These are phyloP conservation scores for Clarias pachynema DNA, from an alignment of 2,797 vertebrate genomes.

Conservation along the genomic window DNA sequence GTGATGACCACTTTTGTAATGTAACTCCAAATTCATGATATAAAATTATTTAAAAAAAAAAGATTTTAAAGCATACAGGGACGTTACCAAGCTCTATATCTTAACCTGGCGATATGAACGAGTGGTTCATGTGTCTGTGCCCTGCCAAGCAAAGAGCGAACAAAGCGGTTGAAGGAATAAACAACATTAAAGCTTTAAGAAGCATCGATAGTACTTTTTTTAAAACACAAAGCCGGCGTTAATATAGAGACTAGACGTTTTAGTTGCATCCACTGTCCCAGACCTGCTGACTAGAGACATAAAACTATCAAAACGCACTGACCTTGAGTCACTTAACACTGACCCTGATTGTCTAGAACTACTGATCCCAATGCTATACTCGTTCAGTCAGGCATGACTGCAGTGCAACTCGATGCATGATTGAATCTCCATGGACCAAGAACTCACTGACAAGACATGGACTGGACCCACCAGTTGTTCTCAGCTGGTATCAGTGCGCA, in stretches of 20 bases:
- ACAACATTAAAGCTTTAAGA: not conserved
- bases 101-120: not conserved
- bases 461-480: constrained; percentile 20
- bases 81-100: not conserved
- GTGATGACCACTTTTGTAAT: not conserved
- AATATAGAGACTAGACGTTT: not conserved
- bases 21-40: not conserved
- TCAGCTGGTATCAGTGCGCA: constrained; percentile 29
- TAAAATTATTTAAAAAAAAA: not conserved
- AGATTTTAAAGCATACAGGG: not conserved
- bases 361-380: not conserved
- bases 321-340: constrained; percentile 14
- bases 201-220: not conserved
- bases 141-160: not conserved
- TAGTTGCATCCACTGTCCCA: not conserved
- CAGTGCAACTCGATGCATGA: not conserved
- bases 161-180: not conserved
- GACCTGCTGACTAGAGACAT: constrained; percentile 24
- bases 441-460: not conserved
- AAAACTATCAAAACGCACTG: not conserved
- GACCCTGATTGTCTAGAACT: constrained; percentile 5
- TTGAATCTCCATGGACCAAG: constrained; percentile 6
- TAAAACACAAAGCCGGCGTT: too few species aligned
- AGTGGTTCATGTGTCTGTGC: not conserved
- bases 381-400: constrained; percentile 4